A percentile compares a stretch with the other conserved stretches of the same genome.
These are phyloP conservation scores for Leucophenga varia DNA, from an alignment of 1,140 invertebrate genomes.

Conservation along the genomic window DNA sequence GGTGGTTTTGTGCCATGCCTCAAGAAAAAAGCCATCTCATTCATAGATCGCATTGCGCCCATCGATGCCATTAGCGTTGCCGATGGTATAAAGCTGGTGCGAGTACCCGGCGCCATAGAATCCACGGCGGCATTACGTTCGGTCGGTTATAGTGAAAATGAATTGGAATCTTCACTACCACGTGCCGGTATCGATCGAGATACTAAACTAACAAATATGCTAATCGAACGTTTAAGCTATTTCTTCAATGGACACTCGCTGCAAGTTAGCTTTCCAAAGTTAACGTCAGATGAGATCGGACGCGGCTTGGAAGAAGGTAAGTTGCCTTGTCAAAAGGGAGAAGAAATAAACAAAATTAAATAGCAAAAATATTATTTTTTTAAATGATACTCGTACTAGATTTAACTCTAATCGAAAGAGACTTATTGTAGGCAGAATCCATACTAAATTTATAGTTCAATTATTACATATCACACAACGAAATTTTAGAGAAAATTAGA, in stretches of 20 bases:
- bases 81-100: conserved; percentile 67
- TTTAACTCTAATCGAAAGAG: too few species aligned
- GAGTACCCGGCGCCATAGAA: conserved; percentile 57
- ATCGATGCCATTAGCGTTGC: conserved; percentile 68
- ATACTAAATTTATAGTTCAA: too few species aligned
- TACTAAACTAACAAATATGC: conserved; percentile 65
- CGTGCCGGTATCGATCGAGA: conserved; percentile 65
- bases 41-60: conserved; percentile 70
- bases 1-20: conserved; percentile 69
- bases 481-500: too few species aligned
- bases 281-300: conserved; percentile 67
- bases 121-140: conserved; percentile 20
- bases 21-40: conserved; percentile 77
- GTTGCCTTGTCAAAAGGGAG: conserved; percentile 4
- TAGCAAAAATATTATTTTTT: too few species aligned
- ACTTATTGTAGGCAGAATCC: too few species aligned
- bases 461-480: too few species aligned
- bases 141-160: conserved; percentile 60
- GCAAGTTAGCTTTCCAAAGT: conserved; percentile 73
- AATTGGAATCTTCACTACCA: conserved; percentile 67
- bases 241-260: conserved; percentile 74
- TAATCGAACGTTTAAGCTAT: conserved; percentile 69
- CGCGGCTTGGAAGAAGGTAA: conserved; percentile 74
- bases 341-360: too few species aligned
- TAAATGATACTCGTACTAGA: too few species aligned